Conservation (phyloP, 2,797 vertebrate species). For the Glossophaga mutica region DNA sequence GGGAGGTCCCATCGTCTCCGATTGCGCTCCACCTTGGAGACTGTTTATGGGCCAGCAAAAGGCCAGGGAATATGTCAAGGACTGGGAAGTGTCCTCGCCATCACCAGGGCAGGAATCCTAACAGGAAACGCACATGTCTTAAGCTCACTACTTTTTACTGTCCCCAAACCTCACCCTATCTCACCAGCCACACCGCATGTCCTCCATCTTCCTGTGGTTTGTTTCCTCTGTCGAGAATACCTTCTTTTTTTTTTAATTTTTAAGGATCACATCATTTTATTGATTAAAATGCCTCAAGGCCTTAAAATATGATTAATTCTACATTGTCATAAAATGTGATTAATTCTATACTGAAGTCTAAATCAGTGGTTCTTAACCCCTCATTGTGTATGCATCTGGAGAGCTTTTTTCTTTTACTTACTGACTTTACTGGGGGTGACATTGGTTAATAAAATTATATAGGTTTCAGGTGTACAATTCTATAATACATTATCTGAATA, state of each 20-base stretch:
- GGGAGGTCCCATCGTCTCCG: not conserved
- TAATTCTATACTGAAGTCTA: not conserved
- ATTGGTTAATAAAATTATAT: not conserved
- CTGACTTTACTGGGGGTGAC: not conserved
- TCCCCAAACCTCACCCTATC: not conserved
- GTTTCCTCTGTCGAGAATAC: not conserved
- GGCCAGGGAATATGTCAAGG: not conserved
- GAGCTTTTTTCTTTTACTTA: not conserved
- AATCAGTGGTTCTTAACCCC: not conserved
- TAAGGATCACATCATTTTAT: not conserved
- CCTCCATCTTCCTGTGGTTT: not conserved
- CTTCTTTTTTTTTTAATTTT: not conserved
- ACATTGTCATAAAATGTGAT: not conserved
- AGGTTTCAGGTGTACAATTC: no score
- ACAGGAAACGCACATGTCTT: not conserved
- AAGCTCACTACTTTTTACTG: not conserved
- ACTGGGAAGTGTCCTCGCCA: not conserved
- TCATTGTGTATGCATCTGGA: not conserved
- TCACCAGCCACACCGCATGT: not conserved
- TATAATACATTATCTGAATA: not conserved
- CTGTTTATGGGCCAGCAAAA: not conserved
- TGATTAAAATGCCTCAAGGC: not conserved
- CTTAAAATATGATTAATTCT: not conserved
- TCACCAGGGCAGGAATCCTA: not conserved
- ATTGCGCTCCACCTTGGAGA: not conserved